Evolutionary conservation across 2,113 vertebrate genomes (phyloP).

Genomic region (Cebus imitator): DNA sequence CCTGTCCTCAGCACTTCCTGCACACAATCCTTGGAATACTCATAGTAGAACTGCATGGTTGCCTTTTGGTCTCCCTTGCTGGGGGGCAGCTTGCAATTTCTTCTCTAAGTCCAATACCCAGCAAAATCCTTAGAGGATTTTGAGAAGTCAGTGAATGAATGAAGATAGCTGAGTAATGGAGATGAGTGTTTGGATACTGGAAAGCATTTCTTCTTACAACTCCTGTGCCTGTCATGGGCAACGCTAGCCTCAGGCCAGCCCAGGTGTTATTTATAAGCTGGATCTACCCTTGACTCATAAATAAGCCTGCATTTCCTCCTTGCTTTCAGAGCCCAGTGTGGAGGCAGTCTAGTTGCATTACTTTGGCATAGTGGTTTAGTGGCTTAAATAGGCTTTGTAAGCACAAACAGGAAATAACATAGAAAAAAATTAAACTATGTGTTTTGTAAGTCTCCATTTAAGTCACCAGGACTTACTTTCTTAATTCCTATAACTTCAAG

Average conservation of each 20-base stretch:
- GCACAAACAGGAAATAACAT: not conserved
- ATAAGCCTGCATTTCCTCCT: too few species aligned
- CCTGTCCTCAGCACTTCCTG: not conserved
- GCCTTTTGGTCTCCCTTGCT: not conserved
- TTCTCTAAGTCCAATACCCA: not conserved
- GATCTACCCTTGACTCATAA: not conserved
- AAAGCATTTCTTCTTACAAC: not conserved
- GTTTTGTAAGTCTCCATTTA: not conserved
- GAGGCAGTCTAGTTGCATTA: not conserved
- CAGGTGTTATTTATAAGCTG: not conserved
- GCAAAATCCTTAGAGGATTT: not conserved
- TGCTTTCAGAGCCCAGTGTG: not conserved
- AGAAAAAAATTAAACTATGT: not conserved
- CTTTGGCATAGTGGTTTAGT: not conserved
- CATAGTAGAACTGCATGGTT: not conserved
- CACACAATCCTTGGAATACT: not conserved
- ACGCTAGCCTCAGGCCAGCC: not conserved
- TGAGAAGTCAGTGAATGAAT: not conserved
- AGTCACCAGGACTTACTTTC: not conserved
- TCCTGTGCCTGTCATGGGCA: fast-evolving
- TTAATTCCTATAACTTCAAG: not conserved
- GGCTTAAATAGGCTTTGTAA: not conserved
- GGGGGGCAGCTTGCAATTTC: not conserved
- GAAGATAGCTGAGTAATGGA: not conserved
- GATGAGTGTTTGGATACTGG: not conserved